Base-by-base conservation (phyloP, 1,140 invertebrate species). In the Lethocerus indicus region DNA sequence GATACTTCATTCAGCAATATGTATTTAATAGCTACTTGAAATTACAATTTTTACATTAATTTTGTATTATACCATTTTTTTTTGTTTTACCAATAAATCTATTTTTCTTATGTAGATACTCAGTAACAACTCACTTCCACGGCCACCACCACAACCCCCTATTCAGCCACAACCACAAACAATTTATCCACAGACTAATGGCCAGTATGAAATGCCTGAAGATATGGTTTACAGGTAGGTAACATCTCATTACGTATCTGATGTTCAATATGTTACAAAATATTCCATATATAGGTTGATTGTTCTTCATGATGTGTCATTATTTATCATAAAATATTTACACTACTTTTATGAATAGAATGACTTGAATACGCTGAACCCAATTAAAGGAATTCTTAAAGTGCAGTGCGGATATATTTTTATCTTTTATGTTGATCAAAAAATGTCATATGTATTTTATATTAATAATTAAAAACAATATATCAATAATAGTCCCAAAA, bases 201-300 rank as follows among this genome's bases (percentile, higher is more conserved):
- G 58, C 9, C 55, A 57, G 35, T 61, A 54, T 39, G 59, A 61
- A 24, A 40, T 16, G 7, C 14, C 23, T 13, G 60, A 61, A 50
- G 58, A 61, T 48, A 57, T 59, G 51, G 58, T 58, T 21, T 63
- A 63, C 49, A 61, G 61, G 61, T 47, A 61, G 61, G 61, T 63
- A 49, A 50, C 13, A 6, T 12, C 7, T 18, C 18, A 18, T 9
- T 32, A 32, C n/a, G 7, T 32, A 9, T n/a, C n/a, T 32, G n/a
- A 9, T 32, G 29, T 32, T 32, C n/a, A 32, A 9, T 32, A 9
- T 32, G 7, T 32, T 32, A 32, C 29, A 9, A 32, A 32, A 12
- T 32, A 12, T 32, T 16, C 29, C 29, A 32, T 32, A 32, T 32
- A 12, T 32, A 52, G 25, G 32, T 43, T 43, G 18, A 13, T 32